These are phyloP conservation scores for Emberiza fucata DNA, from an alignment of 2,113 vertebrate genomes.

Conservation along the genomic window DNA sequence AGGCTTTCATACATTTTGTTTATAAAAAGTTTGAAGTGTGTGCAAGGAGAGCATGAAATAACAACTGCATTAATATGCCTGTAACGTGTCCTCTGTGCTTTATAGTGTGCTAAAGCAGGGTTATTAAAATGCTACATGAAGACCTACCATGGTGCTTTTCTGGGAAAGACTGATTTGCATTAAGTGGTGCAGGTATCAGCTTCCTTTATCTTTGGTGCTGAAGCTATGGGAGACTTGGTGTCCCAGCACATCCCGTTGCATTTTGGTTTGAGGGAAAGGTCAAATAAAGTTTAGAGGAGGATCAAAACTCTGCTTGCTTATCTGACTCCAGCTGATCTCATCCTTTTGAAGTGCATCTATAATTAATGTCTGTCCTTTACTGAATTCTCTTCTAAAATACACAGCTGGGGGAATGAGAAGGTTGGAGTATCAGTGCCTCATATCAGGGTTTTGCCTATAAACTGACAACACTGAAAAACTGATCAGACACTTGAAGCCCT, in stretches of 20 bases:
- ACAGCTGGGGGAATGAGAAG: neutral
- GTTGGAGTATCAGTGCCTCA: neutral
- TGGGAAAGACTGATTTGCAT: neutral
- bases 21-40: neutral
- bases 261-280: slow-evolving; percentile 2
- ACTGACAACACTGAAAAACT: neutral
- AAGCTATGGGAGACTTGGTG: neutral
- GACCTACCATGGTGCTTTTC: neutral
- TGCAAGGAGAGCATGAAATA: neutral
- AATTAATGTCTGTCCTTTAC: slow-evolving; percentile 7
- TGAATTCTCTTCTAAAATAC: neutral
- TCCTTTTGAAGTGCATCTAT: slow-evolving; percentile 34
- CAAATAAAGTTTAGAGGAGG: slow-evolving; percentile 6
- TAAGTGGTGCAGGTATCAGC: neutral
- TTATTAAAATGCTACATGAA: neutral
- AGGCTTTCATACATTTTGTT: neutral
- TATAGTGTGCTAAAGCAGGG: neutral
- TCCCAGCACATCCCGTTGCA: neutral
- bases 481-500: neutral
- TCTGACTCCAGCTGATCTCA: slow-evolving; percentile 10
- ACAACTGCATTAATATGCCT: neutral
- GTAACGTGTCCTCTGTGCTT: neutral
- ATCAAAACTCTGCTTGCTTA: slow-evolving; percentile 7
- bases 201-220: neutral
- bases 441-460: neutral